Evolutionary conservation across 1,140 invertebrate species (phyloP).

Genomic region (Psix sp.): DNA sequence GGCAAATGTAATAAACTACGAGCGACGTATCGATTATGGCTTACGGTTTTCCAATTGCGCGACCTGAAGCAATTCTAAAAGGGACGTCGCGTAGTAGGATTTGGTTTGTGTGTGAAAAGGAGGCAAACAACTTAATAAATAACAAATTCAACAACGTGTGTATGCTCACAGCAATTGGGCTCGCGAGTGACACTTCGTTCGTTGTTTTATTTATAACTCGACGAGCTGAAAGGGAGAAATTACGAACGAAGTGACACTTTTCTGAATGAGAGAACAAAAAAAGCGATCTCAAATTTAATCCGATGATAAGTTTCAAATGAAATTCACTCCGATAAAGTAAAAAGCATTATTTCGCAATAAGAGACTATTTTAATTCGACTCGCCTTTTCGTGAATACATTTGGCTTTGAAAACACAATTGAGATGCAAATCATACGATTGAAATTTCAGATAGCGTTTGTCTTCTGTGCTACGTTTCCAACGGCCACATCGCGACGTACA

Average conservation of each 20-base stretch:
- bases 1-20: conserved; percentile 14
- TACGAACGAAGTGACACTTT: too few relatives aligned
- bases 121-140: conserved; percentile 27
- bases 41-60: conserved; percentile 34
- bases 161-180: conserved; percentile 8
- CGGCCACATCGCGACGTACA: conserved; percentile 93
- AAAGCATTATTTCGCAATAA: background rate
- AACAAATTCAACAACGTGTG: conserved; percentile 21
- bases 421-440: conserved; percentile 33
- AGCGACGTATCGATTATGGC: conserved; percentile 35
- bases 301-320: too few relatives aligned
- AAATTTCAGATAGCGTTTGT: conserved; percentile 91
- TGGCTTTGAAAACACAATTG: conserved; percentile 8
- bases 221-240: conserved; percentile 1
- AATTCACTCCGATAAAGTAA: too few relatives aligned
- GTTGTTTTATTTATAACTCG: background rate
- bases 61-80: conserved; percentile 18
- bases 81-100: conserved; percentile 22
- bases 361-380: conserved; percentile 2
- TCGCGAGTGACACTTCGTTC: conserved; percentile 16
- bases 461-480: conserved; percentile 95
- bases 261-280: too few relatives aligned
- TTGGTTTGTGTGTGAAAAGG: conserved; percentile 7
- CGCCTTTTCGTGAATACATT: conserved; percentile 12
- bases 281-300: too few relatives aligned